phyloP scores from a whole-genome alignment of 2,113 vertebrate species.

The Chamaea fasciata region DNA sequence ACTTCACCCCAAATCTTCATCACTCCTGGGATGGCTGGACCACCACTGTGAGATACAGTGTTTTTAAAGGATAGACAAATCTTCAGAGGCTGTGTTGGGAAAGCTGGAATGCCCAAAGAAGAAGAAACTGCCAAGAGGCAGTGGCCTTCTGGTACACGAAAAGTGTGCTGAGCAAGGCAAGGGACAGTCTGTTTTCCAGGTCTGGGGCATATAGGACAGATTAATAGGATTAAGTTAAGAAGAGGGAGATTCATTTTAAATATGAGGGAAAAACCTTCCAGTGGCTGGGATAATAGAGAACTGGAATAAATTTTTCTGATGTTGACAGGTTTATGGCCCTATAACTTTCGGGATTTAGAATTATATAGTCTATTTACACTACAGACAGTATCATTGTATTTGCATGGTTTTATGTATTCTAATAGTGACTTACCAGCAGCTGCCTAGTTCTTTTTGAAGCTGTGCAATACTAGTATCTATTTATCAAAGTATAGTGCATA shows the following conservation, averaged over 20 bases:
- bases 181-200: not conserved
- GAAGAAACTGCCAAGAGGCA: not conserved
- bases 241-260: not conserved
- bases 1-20: not conserved
- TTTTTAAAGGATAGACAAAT: not conserved
- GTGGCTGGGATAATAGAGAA: not conserved
- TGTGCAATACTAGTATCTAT: not conserved
- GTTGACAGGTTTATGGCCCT: not conserved
- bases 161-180: not conserved
- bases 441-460: not conserved
- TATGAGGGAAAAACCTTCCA: not conserved
- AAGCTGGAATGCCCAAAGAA: not conserved
- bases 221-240: not conserved
- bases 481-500: not conserved
- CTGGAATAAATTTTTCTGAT: not conserved
- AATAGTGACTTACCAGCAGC: not conserved
- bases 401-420: not conserved
- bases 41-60: not conserved
- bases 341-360: not conserved
- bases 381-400: not conserved
- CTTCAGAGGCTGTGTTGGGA: not conserved
- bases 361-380: not conserved
- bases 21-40: not conserved
- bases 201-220: not conserved
- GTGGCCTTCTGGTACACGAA: not conserved